phyloP scores from a whole-genome alignment of 2,888 invertebrate genomes.

The Drosophila aldrichi region DNA sequence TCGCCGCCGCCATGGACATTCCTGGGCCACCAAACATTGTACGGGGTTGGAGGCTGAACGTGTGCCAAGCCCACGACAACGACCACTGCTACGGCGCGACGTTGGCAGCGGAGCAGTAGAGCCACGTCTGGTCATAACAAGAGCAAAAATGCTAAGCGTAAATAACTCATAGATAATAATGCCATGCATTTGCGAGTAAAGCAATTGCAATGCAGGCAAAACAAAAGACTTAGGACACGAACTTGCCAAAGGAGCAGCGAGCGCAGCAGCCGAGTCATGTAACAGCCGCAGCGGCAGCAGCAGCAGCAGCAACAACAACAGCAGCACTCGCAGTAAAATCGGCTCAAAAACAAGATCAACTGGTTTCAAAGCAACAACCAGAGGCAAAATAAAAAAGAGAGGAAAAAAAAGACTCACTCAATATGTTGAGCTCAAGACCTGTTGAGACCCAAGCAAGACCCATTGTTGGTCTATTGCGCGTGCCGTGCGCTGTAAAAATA shows the following conservation, averaged over 20 bases:
- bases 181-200: slow-evolving; percentile 66
- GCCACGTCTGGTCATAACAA: slow-evolving; percentile 71
- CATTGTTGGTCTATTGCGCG: slow-evolving; percentile 79
- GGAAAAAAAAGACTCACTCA: slow-evolving; percentile 69
- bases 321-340: slow-evolving; percentile 22
- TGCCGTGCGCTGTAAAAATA: slow-evolving; percentile 78
- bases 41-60: slow-evolving; percentile 56
- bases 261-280: slow-evolving; percentile 68
- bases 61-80: slow-evolving; percentile 75
- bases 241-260: slow-evolving; percentile 68
- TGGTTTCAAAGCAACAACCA: slow-evolving; percentile 61
- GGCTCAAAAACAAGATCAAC: slow-evolving; percentile 76
- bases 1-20: slow-evolving; percentile 69
- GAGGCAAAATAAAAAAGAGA: slow-evolving; percentile 15
- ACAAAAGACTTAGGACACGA: slow-evolving; percentile 82
- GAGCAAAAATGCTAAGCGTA: slow-evolving; percentile 70
- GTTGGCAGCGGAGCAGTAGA: slow-evolving; percentile 37
- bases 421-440: slow-evolving; percentile 70
- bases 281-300: slow-evolving; percentile 54
- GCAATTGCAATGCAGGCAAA: slow-evolving; percentile 66
- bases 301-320: slow-evolving; percentile 1
- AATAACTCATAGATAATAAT: slow-evolving; percentile 81
- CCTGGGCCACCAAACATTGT: slow-evolving; percentile 47
- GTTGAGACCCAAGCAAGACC: slow-evolving; percentile 66
- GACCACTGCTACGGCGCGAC: slow-evolving; percentile 3